Evolutionary conservation across 2,888 invertebrate species (phyloP).

Genomic region (Euproctis similis): DNA sequence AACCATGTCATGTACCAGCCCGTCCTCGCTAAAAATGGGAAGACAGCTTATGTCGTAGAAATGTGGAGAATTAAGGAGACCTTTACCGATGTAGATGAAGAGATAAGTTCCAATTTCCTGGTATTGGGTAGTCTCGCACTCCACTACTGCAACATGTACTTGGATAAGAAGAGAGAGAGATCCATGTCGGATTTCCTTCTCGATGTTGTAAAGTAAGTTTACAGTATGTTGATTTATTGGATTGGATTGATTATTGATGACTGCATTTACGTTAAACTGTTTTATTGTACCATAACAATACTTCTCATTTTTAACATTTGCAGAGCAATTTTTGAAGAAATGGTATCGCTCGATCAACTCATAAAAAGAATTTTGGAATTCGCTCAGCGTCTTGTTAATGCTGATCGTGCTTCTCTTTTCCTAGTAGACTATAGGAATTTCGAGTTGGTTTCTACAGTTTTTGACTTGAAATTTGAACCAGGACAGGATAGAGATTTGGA

Average conservation of each 20-base stretch:
- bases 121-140: constrained; percentile 83
- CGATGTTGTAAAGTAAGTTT: constrained; percentile 86
- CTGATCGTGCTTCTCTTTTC: constrained; percentile 89
- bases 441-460: constrained; percentile 88
- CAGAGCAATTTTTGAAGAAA: constrained; percentile 91
- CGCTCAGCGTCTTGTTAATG: constrained; percentile 86
- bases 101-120: constrained; percentile 78
- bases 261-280: too few relatives aligned
- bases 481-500: constrained; percentile 37
- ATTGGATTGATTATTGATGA: too few relatives aligned
- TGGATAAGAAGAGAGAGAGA: constrained; percentile 81
- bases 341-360: constrained; percentile 87
- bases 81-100: constrained; percentile 81
- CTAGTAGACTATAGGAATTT: constrained; percentile 83
- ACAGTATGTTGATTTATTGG: too few relatives aligned
- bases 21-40: constrained; percentile 78
- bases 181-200: constrained; percentile 85
- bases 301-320: constrained; percentile 13
- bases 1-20: constrained; percentile 77
- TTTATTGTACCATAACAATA: neutral
- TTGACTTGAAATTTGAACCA: constrained; percentile 76
- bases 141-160: constrained; percentile 81
- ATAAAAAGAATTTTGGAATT: constrained; percentile 90
- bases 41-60: constrained; percentile 80
- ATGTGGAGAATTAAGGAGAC: constrained; percentile 75